Conservation (phyloP, 2,888 invertebrate genomes). For the Pantelozetes paolii region DNA sequence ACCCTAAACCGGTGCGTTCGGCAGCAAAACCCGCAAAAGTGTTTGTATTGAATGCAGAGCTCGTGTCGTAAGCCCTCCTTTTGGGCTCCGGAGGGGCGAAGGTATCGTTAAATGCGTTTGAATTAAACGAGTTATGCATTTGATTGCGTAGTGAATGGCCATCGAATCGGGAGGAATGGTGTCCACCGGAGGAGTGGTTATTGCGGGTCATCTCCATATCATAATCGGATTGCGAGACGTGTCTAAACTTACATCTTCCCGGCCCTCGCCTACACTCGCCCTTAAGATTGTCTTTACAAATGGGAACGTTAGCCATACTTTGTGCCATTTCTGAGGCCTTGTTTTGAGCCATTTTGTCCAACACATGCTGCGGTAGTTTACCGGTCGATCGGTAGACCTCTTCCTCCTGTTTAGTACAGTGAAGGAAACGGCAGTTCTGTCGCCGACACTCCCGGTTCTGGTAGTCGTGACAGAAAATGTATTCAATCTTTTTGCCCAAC, state of each 20-base stretch:
- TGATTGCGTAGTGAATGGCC: not conserved
- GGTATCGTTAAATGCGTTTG: not conserved
- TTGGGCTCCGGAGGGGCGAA: constrained; percentile 33
- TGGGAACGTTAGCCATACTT: constrained; percentile 50
- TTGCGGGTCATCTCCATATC: constrained; percentile 13
- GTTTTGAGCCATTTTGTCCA: constrained; percentile 50
- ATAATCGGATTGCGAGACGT: constrained; percentile 47
- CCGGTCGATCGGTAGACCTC: constrained; percentile 66
- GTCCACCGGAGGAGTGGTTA: constrained; percentile 3
- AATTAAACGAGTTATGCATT: constrained; percentile 23
- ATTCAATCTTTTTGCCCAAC: constrained; percentile 50
- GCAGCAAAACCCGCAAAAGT: constrained; percentile 25
- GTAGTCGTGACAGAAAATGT: constrained; percentile 59
- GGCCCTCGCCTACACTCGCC: constrained; percentile 59
- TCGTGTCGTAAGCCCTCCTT: constrained; percentile 26
- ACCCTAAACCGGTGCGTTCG: not conserved
- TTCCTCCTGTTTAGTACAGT: constrained; percentile 70
- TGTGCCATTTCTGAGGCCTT: constrained; percentile 20
- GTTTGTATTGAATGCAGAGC: not conserved
- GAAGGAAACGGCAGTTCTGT: constrained; percentile 69
- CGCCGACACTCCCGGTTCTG: constrained; percentile 73
- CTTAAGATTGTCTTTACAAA: constrained; percentile 63
- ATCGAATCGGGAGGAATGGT: constrained; percentile 37
- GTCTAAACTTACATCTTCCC: constrained; percentile 57
- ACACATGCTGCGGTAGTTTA: constrained; percentile 63